Evolutionary conservation across 2,888 invertebrate species (phyloP).

Genomic region (Melanotus villosus): DNA sequence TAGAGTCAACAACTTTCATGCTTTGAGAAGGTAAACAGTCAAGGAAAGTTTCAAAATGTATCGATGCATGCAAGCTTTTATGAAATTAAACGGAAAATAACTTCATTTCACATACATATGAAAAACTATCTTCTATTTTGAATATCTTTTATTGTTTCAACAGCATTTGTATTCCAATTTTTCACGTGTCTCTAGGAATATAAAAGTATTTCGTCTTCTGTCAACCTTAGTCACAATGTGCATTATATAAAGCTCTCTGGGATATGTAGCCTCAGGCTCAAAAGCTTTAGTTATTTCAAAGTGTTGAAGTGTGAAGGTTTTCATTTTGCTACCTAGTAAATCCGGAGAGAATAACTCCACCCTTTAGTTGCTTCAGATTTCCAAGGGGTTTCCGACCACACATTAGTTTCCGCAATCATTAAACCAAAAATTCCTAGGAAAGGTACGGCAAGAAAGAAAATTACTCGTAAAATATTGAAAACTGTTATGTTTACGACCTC

Average conservation of each 20-base stretch:
- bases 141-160: conserved; percentile 12
- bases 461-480: conserved; percentile 15
- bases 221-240: conserved; percentile 19
- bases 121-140: neutral
- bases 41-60: neutral
- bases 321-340: conserved; percentile 1
- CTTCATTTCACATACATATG: neutral
- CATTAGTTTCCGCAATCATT: neutral
- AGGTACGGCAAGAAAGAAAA: neutral
- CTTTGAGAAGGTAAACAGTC: conserved; percentile 11
- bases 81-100: neutral
- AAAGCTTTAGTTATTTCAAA: conserved; percentile 15
- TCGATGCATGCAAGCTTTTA: conserved; percentile 8
- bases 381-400: neutral
- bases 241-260: conserved; percentile 16
- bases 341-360: neutral
- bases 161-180: conserved; percentile 16
- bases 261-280: conserved; percentile 15
- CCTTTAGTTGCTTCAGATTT: neutral
- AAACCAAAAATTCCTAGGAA: neutral
- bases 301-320: conserved; percentile 20
- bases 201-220: conserved; percentile 13
- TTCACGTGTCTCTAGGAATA: conserved; percentile 14
- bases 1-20: conserved; percentile 10
- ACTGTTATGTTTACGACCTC: conserved; percentile 18